phyloP scores from a whole-genome alignment of 2,888 invertebrate species.

The Penaeus monodon region DNA sequence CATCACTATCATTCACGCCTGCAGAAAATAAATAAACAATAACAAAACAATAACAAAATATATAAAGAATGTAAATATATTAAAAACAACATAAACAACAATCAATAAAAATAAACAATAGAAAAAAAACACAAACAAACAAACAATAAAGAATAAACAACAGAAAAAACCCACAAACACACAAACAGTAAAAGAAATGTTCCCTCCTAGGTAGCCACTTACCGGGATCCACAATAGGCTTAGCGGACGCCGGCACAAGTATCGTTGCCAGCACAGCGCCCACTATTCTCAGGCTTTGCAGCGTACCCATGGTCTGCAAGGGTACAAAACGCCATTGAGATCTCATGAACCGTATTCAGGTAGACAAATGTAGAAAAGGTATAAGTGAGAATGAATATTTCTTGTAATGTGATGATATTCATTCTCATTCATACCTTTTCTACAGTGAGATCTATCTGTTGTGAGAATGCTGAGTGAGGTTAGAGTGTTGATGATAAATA shows the following conservation, averaged over 20 bases:
- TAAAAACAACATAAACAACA: background rate
- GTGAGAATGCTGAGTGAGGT: too few species aligned
- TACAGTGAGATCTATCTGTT: background rate
- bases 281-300: background rate
- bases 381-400: too few species aligned
- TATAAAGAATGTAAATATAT: too few species aligned
- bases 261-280: background rate
- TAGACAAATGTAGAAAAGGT: too few species aligned
- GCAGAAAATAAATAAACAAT: too few species aligned
- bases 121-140: background rate
- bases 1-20: too few species aligned
- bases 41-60: background rate
- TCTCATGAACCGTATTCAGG: background rate
- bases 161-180: too few species aligned
- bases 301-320: background rate
- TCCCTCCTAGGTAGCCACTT: background rate
- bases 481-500: too few species aligned
- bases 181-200: background rate
- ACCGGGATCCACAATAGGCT: slow-evolving; percentile 33
- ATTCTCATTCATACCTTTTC: too few species aligned
- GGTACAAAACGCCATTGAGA: background rate
- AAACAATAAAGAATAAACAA: too few species aligned
- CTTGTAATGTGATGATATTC: too few species aligned
- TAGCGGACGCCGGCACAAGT: background rate
- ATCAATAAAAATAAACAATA: background rate